Conservation (phyloP, 2,797 vertebrate genomes). For the Dromococcyx pavoninus region DNA sequence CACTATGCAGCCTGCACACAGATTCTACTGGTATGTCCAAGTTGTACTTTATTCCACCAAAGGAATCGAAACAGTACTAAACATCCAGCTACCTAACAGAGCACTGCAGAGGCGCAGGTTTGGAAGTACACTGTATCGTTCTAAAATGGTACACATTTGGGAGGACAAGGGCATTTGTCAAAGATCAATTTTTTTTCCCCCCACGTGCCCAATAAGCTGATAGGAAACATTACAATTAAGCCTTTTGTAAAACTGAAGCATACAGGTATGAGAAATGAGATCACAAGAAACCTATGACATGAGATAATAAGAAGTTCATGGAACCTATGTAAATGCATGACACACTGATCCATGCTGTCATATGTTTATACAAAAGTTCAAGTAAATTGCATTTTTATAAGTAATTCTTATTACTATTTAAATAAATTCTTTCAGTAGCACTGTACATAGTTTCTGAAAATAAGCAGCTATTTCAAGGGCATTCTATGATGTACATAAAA, state of each 20-base stretch:
- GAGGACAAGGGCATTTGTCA: not conserved
- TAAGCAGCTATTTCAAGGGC: not conserved
- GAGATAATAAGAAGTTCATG: not conserved
- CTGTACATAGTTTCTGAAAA: not conserved
- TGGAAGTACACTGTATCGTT: not conserved
- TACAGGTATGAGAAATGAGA: not conserved
- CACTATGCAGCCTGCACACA: not conserved
- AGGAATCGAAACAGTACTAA: not conserved
- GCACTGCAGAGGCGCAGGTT: not conserved
- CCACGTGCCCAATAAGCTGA: not conserved
- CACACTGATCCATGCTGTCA: not conserved
- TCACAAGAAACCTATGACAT: fast-evolving
- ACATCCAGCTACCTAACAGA: not conserved
- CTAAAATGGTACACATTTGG: not conserved
- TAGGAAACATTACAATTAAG: not conserved
- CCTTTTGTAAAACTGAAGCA: not conserved
- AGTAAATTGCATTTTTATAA: not conserved
- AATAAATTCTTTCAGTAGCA: not conserved
- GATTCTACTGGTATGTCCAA: not conserved
- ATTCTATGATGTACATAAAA: not conserved
- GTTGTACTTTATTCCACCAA: not conserved
- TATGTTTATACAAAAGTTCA: not conserved
- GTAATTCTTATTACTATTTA: not conserved
- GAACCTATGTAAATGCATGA: not conserved
- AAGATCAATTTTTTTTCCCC: not conserved